Evolutionary conservation across 2,797 vertebrate species (phyloP).

Genomic region (Sus cebifrons): DNA sequence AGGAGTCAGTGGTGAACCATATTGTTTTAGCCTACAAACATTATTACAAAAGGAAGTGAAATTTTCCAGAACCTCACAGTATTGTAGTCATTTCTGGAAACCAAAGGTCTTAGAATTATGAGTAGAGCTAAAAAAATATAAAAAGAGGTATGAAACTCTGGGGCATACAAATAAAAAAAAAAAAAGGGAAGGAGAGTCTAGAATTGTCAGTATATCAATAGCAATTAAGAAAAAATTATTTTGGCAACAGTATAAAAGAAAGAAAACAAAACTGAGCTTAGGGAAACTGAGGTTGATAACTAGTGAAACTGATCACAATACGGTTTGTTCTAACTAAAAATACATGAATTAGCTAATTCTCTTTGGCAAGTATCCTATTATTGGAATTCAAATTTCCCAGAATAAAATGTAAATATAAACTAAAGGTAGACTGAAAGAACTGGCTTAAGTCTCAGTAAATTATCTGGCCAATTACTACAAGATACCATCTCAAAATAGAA

Average conservation of each 20-base stretch:
- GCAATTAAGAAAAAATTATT: background rate
- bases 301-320: background rate
- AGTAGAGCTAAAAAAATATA: slow-evolving; percentile 27
- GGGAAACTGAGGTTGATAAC: slow-evolving; percentile 34
- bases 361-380: background rate
- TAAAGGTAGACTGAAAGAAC: slow-evolving; percentile 27
- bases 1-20: background rate
- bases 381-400: slow-evolving; percentile 35
- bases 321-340: slow-evolving; percentile 29
- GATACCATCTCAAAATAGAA: background rate
- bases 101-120: slow-evolving; percentile 16
- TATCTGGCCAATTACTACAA: background rate
- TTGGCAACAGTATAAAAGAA: background rate
- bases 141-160: slow-evolving; percentile 38
- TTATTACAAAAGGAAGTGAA: slow-evolving; percentile 29
- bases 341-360: background rate
- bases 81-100: slow-evolving; percentile 59
- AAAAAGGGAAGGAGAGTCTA: background rate
- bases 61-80: slow-evolving; percentile 64
- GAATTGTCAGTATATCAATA: background rate
- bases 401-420: slow-evolving; percentile 37
- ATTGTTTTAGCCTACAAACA: background rate
- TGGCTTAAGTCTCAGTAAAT: slow-evolving; percentile 50
- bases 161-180: background rate
- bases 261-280: background rate